Percentiles rank a stretch among this genome's conserved stretches.
Conservation (phyloP, 2,888 invertebrate genomes). For the Cylloceria caligata region DNA sequence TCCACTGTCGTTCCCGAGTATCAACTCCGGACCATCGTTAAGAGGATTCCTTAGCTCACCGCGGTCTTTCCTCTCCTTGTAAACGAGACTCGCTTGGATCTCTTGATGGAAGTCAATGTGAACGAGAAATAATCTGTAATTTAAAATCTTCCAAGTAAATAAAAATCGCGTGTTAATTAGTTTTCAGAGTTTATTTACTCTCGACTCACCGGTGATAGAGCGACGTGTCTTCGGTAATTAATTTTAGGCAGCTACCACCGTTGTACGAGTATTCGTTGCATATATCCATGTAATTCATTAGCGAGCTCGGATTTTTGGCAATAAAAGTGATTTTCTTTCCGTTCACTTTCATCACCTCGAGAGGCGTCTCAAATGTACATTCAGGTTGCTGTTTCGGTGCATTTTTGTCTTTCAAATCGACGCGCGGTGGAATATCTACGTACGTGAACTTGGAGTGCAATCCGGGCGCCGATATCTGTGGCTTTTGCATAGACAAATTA, state of each 20-base stretch:
- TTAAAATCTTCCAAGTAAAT: neutral
- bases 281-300: conserved; percentile 76
- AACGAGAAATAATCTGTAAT: conserved; percentile 78
- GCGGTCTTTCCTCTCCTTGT: conserved; percentile 64
- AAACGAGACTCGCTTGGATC: conserved; percentile 78
- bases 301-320: conserved; percentile 64
- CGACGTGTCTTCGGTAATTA: conserved; percentile 73
- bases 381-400: conserved; percentile 64
- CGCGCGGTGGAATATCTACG: conserved; percentile 53
- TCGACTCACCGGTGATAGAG: conserved; percentile 78
- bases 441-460: conserved; percentile 76
- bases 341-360: conserved; percentile 72
- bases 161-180: neutral
- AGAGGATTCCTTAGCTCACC: neutral
- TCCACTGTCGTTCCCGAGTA: conserved; percentile 75
- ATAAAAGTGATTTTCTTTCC: conserved; percentile 72
- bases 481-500: conserved; percentile 78
- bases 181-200: conserved; percentile 1
- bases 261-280: conserved; percentile 77
- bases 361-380: conserved; percentile 77
- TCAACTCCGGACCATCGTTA: conserved; percentile 60
- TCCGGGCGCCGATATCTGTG: conserved; percentile 76
- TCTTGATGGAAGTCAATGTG: conserved; percentile 76
- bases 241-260: conserved; percentile 81
- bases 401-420: conserved; percentile 47